A percentile compares a stretch with the other conserved stretches of the same genome.
phyloP scores from a whole-genome alignment of 2,888 invertebrate genomes.

The Luperina testacea region DNA sequence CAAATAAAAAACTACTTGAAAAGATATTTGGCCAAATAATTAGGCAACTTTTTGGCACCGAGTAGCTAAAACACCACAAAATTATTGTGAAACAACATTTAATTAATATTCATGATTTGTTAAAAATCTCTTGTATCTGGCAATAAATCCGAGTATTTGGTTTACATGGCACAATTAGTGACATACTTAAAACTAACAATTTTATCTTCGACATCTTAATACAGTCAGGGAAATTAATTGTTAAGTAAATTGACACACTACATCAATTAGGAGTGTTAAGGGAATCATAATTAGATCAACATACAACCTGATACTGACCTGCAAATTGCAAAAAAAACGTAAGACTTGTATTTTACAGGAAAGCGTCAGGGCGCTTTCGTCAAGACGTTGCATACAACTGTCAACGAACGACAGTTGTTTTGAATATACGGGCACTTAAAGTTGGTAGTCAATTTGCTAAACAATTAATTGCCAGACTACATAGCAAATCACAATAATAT shows the following conservation, averaged over 20 bases:
- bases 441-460: background rate
- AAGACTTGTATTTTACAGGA: no score
- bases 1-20: background rate
- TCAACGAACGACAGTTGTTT: background rate
- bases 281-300: no score
- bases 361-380: no score
- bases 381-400: background rate
- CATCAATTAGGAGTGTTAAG: background rate
- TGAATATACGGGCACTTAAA: background rate
- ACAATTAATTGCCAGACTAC: background rate
- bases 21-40: background rate
- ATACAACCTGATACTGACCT: no score
- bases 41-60: slow-evolving; percentile 26
- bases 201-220: slow-evolving; percentile 7
- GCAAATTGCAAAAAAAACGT: no score
- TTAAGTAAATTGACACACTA: background rate
- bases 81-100: background rate
- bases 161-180: slow-evolving; percentile 68
- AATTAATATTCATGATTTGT: background rate
- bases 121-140: slow-evolving; percentile 43
- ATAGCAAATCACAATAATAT: slow-evolving; percentile 44
- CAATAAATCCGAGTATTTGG: slow-evolving; percentile 60
- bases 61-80: background rate
- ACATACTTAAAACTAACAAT: slow-evolving; percentile 52
- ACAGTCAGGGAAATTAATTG: background rate